Conservation (phyloP, 2,888 invertebrate genomes). For the Drosophila rubida region DNA sequence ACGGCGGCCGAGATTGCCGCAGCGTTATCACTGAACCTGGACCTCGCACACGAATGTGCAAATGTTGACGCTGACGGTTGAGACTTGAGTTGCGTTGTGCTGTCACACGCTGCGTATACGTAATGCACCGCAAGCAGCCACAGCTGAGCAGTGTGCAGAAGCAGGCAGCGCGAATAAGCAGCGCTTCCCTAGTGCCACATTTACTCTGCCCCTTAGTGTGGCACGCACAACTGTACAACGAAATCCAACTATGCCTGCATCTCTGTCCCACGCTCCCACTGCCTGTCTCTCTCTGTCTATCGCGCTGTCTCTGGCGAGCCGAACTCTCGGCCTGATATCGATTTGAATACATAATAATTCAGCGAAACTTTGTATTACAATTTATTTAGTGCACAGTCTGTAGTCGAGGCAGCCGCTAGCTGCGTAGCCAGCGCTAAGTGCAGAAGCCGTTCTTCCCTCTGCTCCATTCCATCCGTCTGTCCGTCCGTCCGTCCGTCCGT, state of each 20-base stretch:
- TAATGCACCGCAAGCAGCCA: neutral
- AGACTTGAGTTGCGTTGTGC: neutral
- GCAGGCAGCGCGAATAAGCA: neutral
- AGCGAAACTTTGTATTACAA: conserved; percentile 79
- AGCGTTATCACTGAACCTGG: conserved; percentile 41
- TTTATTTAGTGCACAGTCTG: conserved; percentile 73
- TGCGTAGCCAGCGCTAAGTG: conserved; percentile 19
- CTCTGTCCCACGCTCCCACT: neutral
- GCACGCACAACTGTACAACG: conserved; percentile 29
- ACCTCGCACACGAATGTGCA: conserved; percentile 12
- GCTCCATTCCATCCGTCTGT: conserved; percentile 9
- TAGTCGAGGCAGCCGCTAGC: conserved; percentile 18
- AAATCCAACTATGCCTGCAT: neutral
- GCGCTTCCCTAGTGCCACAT: conserved; percentile 17
- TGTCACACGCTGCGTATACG: neutral
- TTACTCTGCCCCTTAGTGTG: neutral
- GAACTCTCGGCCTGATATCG: conserved; percentile 64
- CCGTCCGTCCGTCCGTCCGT: neutral
- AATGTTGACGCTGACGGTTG: conserved; percentile 12
- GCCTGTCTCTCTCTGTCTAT: too few species aligned
- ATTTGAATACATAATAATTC: conserved; percentile 80
- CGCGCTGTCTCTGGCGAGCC: neutral
- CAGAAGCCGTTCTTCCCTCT: conserved; percentile 18
- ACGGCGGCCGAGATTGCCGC: conserved; percentile 27
- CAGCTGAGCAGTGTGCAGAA: neutral